These are phyloP conservation scores for Ibycter americanus DNA, from an alignment of 2,797 vertebrate genomes.

Conservation along the genomic window DNA sequence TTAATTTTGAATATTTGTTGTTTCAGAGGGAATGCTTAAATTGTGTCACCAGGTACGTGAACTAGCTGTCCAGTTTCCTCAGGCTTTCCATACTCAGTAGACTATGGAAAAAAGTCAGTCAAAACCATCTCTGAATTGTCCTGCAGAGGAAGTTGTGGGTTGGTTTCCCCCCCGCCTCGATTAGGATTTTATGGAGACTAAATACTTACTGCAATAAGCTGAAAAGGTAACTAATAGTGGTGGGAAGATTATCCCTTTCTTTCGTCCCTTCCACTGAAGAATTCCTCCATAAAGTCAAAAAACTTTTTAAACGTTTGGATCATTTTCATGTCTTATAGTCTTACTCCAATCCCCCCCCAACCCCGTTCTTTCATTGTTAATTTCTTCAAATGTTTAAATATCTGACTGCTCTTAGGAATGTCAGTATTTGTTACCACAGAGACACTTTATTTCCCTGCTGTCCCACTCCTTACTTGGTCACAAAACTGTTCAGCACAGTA, in stretches of 20 bases:
- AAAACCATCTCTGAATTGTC: background rate
- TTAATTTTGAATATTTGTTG: background rate
- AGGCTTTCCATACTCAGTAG: background rate
- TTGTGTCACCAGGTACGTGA: fast-evolving
- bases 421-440: background rate
- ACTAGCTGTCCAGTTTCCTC: background rate
- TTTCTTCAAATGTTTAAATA: background rate
- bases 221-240: background rate
- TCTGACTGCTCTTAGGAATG: background rate
- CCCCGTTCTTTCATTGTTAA: background rate
- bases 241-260: background rate
- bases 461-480: background rate
- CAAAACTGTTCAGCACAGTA: background rate
- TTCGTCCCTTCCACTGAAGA: background rate
- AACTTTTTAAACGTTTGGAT: background rate
- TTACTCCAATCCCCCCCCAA: no score
- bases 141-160: background rate
- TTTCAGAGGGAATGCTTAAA: background rate
- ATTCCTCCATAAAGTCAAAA: background rate
- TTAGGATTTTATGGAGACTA: background rate
- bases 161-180: fast-evolving
- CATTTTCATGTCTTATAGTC: background rate
- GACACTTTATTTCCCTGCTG: background rate
- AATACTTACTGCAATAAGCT: background rate
- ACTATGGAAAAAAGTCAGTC: background rate